Percentiles rank a stretch among this genome's conserved stretches.
phyloP scores from a whole-genome alignment of 2,888 invertebrate genomes.

The Drosophila kanekoi region DNA sequence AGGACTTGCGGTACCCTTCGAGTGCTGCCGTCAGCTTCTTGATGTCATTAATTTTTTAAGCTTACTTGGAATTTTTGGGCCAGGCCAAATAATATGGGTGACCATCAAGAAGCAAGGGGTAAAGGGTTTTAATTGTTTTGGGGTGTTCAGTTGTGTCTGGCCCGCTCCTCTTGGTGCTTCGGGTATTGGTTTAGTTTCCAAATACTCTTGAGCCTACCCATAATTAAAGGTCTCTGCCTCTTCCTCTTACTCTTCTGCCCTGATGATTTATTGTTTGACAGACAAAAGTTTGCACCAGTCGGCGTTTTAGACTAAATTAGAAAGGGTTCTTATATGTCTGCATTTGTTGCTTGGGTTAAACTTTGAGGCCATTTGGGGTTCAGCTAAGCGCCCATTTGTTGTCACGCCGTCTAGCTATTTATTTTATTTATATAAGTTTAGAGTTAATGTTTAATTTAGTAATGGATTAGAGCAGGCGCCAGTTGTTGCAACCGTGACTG shows the following conservation, averaged over 20 bases:
- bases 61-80: constrained; percentile 72
- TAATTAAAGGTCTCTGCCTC: constrained; percentile 71
- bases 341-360: constrained; percentile 11
- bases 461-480: constrained; percentile 79
- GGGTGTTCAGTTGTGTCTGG: constrained; percentile 59
- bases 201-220: constrained; percentile 74
- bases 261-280: constrained; percentile 80
- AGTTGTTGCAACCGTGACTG: constrained; percentile 26
- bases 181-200: constrained; percentile 65
- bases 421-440: constrained; percentile 79
- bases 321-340: constrained; percentile 67
- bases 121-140: constrained; percentile 81
- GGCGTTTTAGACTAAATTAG: constrained; percentile 67
- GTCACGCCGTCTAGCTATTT: constrained; percentile 78
- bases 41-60: constrained; percentile 82
- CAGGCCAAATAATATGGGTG: constrained; percentile 72
- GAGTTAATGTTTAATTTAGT: constrained; percentile 83
- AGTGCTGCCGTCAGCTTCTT: constrained; percentile 66
- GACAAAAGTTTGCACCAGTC: constrained; percentile 68
- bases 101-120: constrained; percentile 70
- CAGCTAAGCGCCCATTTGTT: constrained; percentile 61
- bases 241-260: constrained; percentile 41
- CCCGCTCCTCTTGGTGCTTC: constrained; percentile 5
- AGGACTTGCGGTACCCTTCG: constrained; percentile 41
- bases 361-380: constrained; percentile 28